These are phyloP conservation scores for Turnix velox DNA, from an alignment of 2,113 vertebrate species.

Conservation along the genomic window DNA sequence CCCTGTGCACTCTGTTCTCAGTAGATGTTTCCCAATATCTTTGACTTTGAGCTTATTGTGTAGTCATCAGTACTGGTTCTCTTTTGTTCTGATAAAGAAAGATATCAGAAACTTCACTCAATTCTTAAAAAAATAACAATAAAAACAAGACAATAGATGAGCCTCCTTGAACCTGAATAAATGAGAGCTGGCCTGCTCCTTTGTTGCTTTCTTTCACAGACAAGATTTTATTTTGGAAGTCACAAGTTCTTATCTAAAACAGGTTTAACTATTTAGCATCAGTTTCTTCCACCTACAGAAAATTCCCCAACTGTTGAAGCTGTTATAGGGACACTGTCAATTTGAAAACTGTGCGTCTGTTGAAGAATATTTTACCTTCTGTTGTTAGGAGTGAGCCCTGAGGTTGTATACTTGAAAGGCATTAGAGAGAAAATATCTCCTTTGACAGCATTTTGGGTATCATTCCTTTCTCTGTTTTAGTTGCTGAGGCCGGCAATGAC, in stretches of 20 bases:
- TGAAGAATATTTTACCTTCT: conserved; percentile 37
- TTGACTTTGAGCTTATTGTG: neutral
- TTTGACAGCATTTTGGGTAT: neutral
- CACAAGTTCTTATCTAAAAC: conserved; percentile 16
- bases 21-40: neutral
- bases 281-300: conserved; percentile 35
- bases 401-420: neutral
- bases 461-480: neutral
- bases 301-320: conserved; percentile 5
- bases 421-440: neutral
- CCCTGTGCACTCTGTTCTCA: neutral
- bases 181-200: neutral
- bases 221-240: conserved; percentile 26
- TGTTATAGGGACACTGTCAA: conserved; percentile 22
- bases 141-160: neutral
- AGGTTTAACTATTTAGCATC: conserved; percentile 56
- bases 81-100: neutral
- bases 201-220: neutral
- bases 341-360: neutral
- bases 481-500: neutral
- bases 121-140: neutral
- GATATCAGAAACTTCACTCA: neutral
- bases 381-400: neutral
- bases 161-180: neutral
- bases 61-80: neutral